Conservation (phyloP, 2,113 vertebrate genomes). For the Microcebus lehilahytsara region DNA sequence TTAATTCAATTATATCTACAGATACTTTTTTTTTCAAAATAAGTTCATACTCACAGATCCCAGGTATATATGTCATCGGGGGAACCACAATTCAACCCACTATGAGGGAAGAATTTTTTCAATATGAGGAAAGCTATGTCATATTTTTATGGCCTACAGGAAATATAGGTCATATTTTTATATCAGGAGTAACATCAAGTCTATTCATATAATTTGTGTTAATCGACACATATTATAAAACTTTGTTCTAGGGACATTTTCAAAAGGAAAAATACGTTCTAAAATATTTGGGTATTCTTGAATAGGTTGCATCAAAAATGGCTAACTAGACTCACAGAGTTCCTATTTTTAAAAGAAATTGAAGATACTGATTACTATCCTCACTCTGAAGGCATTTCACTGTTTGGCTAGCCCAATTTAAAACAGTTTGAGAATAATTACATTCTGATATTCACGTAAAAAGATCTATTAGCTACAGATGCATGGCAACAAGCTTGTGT, state of each 20-base stretch:
- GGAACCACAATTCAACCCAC: neutral
- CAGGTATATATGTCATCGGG: neutral
- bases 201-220: neutral
- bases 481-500: neutral
- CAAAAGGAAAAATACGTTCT: neutral
- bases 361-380: neutral
- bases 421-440: slow-evolving; percentile 28
- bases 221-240: neutral
- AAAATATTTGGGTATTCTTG: neutral
- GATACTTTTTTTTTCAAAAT: neutral
- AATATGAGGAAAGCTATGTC: neutral
- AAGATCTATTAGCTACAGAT: neutral
- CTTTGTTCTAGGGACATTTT: neutral
- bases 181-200: neutral
- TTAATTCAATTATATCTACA: neutral
- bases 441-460: neutral
- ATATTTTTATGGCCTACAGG: neutral
- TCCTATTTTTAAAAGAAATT: slow-evolving; percentile 7
- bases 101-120: neutral
- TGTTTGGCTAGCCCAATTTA: neutral
- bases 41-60: neutral
- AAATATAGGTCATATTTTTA: neutral
- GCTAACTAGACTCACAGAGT: neutral
- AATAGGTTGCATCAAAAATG: neutral
- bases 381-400: neutral